A percentile compares a stretch with the other conserved stretches of the same genome.
These are phyloP conservation scores for Tenthredo scrophulariae DNA, from an alignment of 2,888 invertebrate species.

Conservation along the genomic window DNA sequence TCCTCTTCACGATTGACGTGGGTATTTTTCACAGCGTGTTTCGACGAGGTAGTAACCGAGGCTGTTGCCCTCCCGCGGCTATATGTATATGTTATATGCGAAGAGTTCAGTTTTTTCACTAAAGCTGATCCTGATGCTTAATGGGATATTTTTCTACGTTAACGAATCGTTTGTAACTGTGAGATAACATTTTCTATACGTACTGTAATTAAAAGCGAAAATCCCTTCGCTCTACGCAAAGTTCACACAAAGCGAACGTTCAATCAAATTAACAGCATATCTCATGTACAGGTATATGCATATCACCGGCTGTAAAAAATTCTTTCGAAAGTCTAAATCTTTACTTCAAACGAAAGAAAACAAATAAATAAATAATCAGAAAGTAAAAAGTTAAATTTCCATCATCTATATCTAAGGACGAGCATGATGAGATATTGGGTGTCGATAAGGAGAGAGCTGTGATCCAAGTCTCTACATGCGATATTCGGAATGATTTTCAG, in stretches of 20 bases:
- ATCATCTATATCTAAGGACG: not conserved
- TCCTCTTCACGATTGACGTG: not conserved
- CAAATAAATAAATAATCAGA: no score
- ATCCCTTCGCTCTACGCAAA: not conserved
- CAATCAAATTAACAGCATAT: not conserved
- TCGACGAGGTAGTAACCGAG: not conserved
- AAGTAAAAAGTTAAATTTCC: not conserved
- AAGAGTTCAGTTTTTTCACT: slow-evolving; percentile 4
- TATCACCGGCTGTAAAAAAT: not conserved
- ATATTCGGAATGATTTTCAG: slow-evolving; percentile 14
- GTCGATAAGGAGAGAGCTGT: slow-evolving; percentile 2
- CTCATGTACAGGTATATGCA: no score
- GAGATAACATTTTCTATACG: slow-evolving; percentile 20
- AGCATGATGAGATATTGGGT: not conserved
- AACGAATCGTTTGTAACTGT: slow-evolving; percentile 19
- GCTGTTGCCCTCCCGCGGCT: not conserved
- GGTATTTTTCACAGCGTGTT: slow-evolving; percentile 31
- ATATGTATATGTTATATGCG: not conserved
- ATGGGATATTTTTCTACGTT: slow-evolving; percentile 24
- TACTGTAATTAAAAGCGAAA: not conserved
- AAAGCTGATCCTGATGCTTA: slow-evolving; percentile 48
- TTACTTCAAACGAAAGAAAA: no score
- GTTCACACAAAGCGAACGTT: not conserved
- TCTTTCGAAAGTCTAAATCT: not conserved
- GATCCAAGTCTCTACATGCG: not conserved